A percentile compares a stretch with the other conserved stretches of the same genome.
Evolutionary conservation across 1,140 invertebrate genomes (phyloP).

Genomic region (Rhysida immarginata): DNA sequence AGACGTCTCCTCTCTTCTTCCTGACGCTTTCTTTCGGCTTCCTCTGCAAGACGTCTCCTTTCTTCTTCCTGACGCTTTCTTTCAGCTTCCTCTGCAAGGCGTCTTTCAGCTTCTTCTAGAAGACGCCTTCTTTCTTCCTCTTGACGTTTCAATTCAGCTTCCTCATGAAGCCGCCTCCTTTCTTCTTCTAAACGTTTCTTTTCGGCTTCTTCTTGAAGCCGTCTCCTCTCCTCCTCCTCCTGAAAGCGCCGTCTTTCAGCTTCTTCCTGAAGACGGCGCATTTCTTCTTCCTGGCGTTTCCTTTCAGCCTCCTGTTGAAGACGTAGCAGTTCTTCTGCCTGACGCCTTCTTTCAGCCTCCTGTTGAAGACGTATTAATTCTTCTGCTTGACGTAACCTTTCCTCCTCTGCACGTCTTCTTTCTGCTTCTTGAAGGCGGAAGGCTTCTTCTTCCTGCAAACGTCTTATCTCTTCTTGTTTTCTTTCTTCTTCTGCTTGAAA

Average conservation of each 20-base stretch:
- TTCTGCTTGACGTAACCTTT: conserved; percentile 13
- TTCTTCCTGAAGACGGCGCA: background rate
- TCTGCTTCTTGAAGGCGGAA: conserved; percentile 3
- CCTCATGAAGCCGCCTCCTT: background rate
- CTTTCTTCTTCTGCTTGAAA: background rate
- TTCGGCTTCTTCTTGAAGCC: background rate
- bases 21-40: no score
- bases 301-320: background rate
- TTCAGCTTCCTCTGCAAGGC: no score
- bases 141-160: background rate
- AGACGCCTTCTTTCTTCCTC: no score
- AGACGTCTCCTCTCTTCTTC: no score
- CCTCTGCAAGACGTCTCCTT: no score
- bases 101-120: no score
- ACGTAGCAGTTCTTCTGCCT: background rate
- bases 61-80: no score
- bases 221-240: background rate
- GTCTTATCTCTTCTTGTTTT: conserved; percentile 11
- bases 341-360: background rate
- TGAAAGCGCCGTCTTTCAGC: background rate
- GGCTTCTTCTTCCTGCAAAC: no score
- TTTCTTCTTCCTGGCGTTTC: no score
- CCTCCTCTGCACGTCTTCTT: conserved; percentile 4
- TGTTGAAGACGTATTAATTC: conserved; percentile 8
- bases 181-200: background rate